A percentile compares a stretch with the other conserved stretches of the same genome.
Conservation (phyloP, 92 coral and sea anemone genomes). For the Heliopora coerulea region DNA sequence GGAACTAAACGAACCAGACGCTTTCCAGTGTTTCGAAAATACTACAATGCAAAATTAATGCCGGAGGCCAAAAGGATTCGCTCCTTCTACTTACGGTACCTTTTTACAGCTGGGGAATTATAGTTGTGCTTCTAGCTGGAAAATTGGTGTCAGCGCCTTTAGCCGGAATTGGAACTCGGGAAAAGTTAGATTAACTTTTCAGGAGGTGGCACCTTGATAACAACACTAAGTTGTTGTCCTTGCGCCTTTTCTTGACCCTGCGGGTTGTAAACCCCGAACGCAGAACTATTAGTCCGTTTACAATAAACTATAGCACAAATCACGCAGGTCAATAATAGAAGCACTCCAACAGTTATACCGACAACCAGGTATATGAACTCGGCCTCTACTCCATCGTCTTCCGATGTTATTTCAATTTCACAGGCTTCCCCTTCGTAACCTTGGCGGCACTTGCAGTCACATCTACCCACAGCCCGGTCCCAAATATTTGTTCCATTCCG, state of each 20-base stretch:
- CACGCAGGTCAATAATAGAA: background rate
- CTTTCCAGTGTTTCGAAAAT: too few species aligned
- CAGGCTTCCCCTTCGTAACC: background rate
- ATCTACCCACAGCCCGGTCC: slow-evolving; percentile 16
- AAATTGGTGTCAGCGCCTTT: too few species aligned
- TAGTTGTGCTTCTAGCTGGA: too few species aligned
- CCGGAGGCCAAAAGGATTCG: too few species aligned
- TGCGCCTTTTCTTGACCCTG: slow-evolving; percentile 24
- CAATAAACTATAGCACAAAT: slow-evolving; percentile 12
- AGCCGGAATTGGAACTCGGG: background rate
- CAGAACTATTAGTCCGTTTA: slow-evolving; percentile 19
- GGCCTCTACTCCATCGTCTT: slow-evolving; percentile 3
- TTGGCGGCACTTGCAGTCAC: slow-evolving; percentile 18
- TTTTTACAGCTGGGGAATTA: background rate
- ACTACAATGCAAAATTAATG: too few species aligned
- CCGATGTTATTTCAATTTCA: background rate
- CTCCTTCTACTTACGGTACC: too few species aligned
- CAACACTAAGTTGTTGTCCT: slow-evolving; percentile 27
- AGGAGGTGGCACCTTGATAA: slow-evolving; percentile 15
- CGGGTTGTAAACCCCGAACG: slow-evolving; percentile 40
- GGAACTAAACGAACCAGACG: too few species aligned
- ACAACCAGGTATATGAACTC: slow-evolving; percentile 23
- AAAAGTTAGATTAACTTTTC: slow-evolving; percentile 21
- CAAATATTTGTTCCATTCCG: background rate
- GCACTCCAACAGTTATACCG: slow-evolving; percentile 17